A percentile compares a stretch with the other conserved stretches of the same genome.
Evolutionary conservation across 92 coral and sea anemone genomes (phyloP).

Genomic region (Paragorgia papillata): DNA sequence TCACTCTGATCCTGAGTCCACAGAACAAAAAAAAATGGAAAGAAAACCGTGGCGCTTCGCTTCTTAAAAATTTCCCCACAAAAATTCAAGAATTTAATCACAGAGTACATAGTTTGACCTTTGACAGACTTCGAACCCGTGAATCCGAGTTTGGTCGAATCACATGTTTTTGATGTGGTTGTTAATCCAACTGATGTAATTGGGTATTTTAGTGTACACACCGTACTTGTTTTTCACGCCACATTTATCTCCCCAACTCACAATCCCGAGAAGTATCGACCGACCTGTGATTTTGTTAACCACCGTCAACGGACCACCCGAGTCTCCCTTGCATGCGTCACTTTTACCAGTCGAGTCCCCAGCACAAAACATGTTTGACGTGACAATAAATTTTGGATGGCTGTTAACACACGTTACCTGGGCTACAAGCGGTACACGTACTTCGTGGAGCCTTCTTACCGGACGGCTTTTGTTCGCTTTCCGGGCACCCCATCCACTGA

Average conservation of each 20-base stretch:
- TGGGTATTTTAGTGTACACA: conserved; percentile 76
- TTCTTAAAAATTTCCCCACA: no score
- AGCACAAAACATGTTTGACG: conserved; percentile 95
- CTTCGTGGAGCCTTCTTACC: conserved; percentile 57
- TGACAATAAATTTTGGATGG: conserved; percentile 62
- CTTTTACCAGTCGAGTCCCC: conserved; percentile 63
- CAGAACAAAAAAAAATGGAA: no score
- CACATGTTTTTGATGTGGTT: conserved; percentile 40
- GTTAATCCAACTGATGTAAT: conserved; percentile 69
- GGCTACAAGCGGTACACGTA: conserved; percentile 63
- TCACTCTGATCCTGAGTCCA: no score
- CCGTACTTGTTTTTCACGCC: conserved; percentile 79
- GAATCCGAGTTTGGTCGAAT: not conserved
- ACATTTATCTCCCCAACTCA: conserved; percentile 92
- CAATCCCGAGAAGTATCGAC: conserved; percentile 77
- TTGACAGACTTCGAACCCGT: no score
- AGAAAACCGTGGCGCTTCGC: no score
- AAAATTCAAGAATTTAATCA: no score
- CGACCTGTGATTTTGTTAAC: conserved; percentile 65
- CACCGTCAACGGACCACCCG: conserved; percentile 94
- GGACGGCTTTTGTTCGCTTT: conserved; percentile 38
- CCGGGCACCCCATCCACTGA: conserved; percentile 77
- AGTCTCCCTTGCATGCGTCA: conserved; percentile 92
- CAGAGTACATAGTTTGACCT: no score
- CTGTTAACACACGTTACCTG: conserved; percentile 49